A percentile compares a stretch with the other conserved stretches of the same genome.
Evolutionary conservation across 2,113 vertebrate genomes (phyloP).

Genomic region (Delphinus delphis): DNA sequence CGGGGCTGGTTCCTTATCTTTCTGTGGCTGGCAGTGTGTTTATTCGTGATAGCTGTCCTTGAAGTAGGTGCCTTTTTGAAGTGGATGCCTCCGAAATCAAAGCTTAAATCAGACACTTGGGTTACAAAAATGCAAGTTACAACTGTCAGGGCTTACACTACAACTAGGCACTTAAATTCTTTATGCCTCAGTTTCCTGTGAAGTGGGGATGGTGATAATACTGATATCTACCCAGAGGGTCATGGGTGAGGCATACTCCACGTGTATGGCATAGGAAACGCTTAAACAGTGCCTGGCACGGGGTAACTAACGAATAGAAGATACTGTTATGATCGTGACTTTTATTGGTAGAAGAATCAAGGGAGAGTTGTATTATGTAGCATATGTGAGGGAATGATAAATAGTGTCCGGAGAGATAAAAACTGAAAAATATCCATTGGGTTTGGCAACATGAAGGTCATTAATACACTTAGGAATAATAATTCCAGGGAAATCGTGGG

Average conservation of each 20-base stretch:
- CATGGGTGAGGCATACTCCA: not conserved
- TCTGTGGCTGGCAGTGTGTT: not conserved
- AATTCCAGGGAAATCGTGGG: not conserved
- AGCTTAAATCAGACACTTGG: not conserved
- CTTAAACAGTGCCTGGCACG: not conserved
- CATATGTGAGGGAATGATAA: not conserved
- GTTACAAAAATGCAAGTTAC: not conserved
- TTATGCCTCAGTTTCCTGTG: constrained; percentile 10
- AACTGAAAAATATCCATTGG: not conserved
- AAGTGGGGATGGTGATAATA: not conserved
- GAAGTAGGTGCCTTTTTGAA: not conserved
- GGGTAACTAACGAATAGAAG: constrained; percentile 31
- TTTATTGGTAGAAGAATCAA: constrained; percentile 32
- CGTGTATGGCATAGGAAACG: not conserved
- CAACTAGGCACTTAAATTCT: not conserved
- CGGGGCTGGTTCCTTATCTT: not conserved
- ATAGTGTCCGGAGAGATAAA: constrained; percentile 6
- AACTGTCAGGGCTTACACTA: not conserved
- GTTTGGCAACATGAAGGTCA: not conserved
- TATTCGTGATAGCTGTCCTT: not conserved
- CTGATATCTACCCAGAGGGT: not conserved
- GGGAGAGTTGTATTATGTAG: not conserved
- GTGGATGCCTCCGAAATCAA: not conserved
- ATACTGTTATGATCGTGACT: constrained; percentile 7
- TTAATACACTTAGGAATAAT: constrained; percentile 10